Base-by-base conservation (phyloP, 2,113 vertebrate genomes). In the Rutilus rutilus region DNA sequence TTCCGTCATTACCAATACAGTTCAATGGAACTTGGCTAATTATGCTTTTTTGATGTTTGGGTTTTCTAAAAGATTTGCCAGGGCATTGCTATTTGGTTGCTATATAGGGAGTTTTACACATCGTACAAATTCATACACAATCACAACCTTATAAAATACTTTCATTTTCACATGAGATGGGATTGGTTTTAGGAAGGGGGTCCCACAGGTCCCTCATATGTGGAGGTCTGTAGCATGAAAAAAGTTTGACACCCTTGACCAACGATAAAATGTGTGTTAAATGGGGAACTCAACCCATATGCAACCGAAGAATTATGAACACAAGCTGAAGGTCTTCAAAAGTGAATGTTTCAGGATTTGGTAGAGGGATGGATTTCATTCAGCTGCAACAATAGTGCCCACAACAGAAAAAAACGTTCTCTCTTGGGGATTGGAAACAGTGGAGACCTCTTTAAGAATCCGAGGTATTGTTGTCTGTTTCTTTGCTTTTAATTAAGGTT, bases 401-500 rank as follows among this genome's bases (percentile, higher is more conserved):
- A 42, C 14, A 9, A n/a, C 36, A 79, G 36, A 33, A 77, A 33
- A 77, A 77, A 80, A 80, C 30, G 0, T 78, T 36, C 11, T 78
- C 76, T 36, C 52, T 36, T 1, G 78, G 78, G 59, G 45, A 17
- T 5, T n/a, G 33, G 30, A 67, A 42, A 73, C 30, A n/a, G 33
- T 57, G 57, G 5, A 82, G 69, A 33, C 15, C 57, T 81, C 42
- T 79, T 50, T 6, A 33, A n/a, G 62, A 82, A 69, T 52, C 2
- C 0, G 2, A 52, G 25, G 64, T 21, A 82, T 82, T 82, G 62
- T 82, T 54, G 45, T 25, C 80, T 67, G 45, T 81, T 78, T 85
- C 86, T 86, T 89, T 87, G 52, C 69, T 82, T 89, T 89, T 90
- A 86, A 88, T 88, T 88, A 88, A 57, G 73, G 75, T 47, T 50